Base-by-base conservation (phyloP, 2,113 vertebrate species). In the Synodontis membranacea region DNA sequence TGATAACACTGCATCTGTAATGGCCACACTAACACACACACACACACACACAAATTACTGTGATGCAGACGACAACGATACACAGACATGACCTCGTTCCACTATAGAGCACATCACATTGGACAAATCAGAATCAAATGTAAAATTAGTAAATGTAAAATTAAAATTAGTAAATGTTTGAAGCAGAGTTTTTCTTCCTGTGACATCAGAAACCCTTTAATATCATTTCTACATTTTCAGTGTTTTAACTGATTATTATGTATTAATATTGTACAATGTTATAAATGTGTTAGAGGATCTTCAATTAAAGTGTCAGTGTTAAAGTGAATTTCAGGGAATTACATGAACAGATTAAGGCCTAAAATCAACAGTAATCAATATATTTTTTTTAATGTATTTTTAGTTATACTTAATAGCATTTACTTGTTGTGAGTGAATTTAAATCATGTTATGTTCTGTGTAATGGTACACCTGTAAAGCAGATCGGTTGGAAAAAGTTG, bases 1-100 rank as follows among this genome's bases (percentile, higher is more conserved):
- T 92, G 91, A 82, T 92, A 92, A 34, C 91, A 92, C 87, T 92
- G 91, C 89, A 92, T 90, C 89, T 91, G 91, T 60, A 91, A 84
- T 4, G 91, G 60, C 80, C 88, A 88, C n/a, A 86, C 91, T 91
- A 56, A 85, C 17, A 87, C 54, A 84, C 74, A 87, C 64, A 74
- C 74, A 86, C 84, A 75, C 28, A 76, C 54, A 76, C 70, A 87
- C 62, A 44, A 2, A 68, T 2, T 34, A 66, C 62, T 66, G n/a
- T 82, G 44, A 85, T 15, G 42, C 21, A 78, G 75, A 78, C 5
- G 34, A 34, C 46, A 75, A 25, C 12, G 15, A 78, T 12, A 12
- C 21, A 4, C 50, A 80, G n/a, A 23, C 42, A 21, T 10, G 3
- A 58, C 54, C 42, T 21, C 44, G 23, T 60, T 60, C 21, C 54